Evolutionary conservation across 1,140 invertebrate genomes (phyloP).

Genomic region (Drosophila setifemur): DNA sequence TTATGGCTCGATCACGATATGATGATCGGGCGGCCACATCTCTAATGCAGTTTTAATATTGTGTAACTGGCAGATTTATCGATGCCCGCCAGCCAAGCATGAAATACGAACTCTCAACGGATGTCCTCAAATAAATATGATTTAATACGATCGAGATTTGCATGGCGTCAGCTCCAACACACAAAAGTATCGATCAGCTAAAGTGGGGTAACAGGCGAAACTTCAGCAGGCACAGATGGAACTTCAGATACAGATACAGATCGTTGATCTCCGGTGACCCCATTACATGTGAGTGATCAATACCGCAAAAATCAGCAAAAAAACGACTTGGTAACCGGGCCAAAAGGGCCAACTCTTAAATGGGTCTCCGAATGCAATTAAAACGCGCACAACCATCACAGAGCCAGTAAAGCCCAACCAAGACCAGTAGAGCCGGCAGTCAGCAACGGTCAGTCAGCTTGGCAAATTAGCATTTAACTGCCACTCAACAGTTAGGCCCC

Average conservation of each 20-base stretch:
- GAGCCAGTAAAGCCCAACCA: slow-evolving; percentile 36
- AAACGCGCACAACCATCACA: slow-evolving; percentile 48
- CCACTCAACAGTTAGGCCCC: slow-evolving; percentile 48
- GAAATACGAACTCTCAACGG: slow-evolving; percentile 2
- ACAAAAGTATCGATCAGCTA: neutral
- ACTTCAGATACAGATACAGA: slow-evolving; percentile 27
- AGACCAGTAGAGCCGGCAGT: slow-evolving; percentile 21
- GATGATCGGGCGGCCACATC: neutral
- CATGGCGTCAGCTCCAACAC: neutral
- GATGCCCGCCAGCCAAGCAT: slow-evolving; percentile 13
- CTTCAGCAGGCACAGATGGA: slow-evolving; percentile 5
- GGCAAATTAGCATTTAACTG: slow-evolving; percentile 72
- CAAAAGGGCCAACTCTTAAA: slow-evolving; percentile 31
- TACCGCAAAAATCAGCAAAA: neutral
- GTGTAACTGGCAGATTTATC: slow-evolving; percentile 9
- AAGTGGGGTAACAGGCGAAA: neutral
- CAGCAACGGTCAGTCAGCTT: slow-evolving; percentile 34
- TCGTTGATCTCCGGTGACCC: slow-evolving; percentile 38
- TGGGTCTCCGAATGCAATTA: slow-evolving; percentile 57
- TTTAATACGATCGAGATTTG: slow-evolving; percentile 1
- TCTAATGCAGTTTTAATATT: slow-evolving; percentile 27
- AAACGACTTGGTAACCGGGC: neutral
- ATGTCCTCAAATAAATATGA: slow-evolving; percentile 3
- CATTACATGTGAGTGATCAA: slow-evolving; percentile 35
- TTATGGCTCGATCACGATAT: slow-evolving; percentile 17